Base-by-base conservation (phyloP, 2,888 invertebrate species). In the Chouioia cunea region DNA sequence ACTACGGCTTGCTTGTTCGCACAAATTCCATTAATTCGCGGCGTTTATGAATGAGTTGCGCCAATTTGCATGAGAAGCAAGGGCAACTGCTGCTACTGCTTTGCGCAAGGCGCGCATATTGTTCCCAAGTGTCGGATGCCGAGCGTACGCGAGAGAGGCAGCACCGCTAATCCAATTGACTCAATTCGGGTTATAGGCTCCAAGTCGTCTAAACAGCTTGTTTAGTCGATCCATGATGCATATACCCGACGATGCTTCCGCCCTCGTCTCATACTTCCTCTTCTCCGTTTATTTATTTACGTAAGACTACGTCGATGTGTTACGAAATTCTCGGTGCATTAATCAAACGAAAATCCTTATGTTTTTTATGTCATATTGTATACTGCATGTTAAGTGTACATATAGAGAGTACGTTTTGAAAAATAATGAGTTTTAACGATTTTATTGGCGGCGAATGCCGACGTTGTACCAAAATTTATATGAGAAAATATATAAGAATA, bases 141-240 rank as follows among this genome's bases (percentile, higher is more conserved):
- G 77, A 82, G 36, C 36, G 36, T 78, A 78, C 80, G 80, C 81
- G 81, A 15, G 43, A 27, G n/a, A 15, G 22, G 14, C 22, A 22
- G 66, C 80, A 80, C 36, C 36, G 81, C 84, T 85, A 85, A 85
- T 85, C 81, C 81, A 85, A 85, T 85, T 85, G 83, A 81, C 81
- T 81, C 83, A 84, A 85, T 85, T 85, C 79, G 78, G 84, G 84
- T 85, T 85, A n/a, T n/a, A 85, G 83, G 18, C 85, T 85, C 84
- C 80, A 84, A 85, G 85, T 85, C 83, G 83, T 83, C 84, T 84
- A 85, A 85, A 85, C 85, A 84, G 83, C 81, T 83, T 81, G 83
- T 85, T 85, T 84, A 84, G 83, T 78, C 77, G 79, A 79, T 78
- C 77, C 79, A 77, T 80, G 80, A 80, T 80, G 81, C 78, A 81